A percentile compares a stretch with the other conserved stretches of the same genome.
Evolutionary conservation across 2,113 vertebrate species (phyloP).

Genomic region (Etheostoma spectabile): DNA sequence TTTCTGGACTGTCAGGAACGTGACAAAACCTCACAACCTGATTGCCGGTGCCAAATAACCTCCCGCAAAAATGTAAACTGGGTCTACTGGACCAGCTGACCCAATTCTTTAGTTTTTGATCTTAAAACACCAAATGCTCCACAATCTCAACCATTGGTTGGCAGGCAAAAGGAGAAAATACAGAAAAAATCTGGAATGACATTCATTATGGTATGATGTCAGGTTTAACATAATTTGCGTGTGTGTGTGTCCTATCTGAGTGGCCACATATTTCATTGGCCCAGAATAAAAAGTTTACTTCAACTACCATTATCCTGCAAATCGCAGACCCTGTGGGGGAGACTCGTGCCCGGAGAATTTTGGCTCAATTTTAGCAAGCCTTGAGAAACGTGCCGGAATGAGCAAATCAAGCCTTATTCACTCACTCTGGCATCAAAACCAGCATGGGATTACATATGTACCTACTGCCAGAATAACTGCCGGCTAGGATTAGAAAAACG

Average conservation of each 20-base stretch:
- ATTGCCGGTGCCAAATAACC: constrained; percentile 36
- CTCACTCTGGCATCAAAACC: constrained; percentile 53
- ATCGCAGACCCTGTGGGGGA: constrained; percentile 39
- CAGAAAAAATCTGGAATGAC: constrained; percentile 31
- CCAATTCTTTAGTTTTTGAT: constrained; percentile 46
- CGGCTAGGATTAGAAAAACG: constrained; percentile 63
- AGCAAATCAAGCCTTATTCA: constrained; percentile 67
- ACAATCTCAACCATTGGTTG: constrained; percentile 26
- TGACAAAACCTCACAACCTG: constrained; percentile 50
- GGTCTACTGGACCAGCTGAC: constrained; percentile 44
- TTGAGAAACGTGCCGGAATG: constrained; percentile 66
- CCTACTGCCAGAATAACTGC: constrained; percentile 67
- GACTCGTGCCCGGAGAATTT: constrained; percentile 46
- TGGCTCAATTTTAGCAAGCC: constrained; percentile 43
- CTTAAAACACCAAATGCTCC: constrained; percentile 34
- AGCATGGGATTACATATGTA: constrained; percentile 39
- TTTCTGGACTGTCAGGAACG: constrained; percentile 34
- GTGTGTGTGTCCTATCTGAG: constrained; percentile 37
- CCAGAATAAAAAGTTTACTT: constrained; percentile 47
- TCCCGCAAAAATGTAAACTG: constrained; percentile 48
- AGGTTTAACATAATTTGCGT: background rate
- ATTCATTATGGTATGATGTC: constrained; percentile 38
- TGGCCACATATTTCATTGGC: constrained; percentile 26
- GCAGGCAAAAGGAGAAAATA: constrained; percentile 31
- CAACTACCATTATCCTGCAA: constrained; percentile 63